Conservation (phyloP, 2,888 invertebrate genomes). For the Trypoxylon attenuatum region DNA sequence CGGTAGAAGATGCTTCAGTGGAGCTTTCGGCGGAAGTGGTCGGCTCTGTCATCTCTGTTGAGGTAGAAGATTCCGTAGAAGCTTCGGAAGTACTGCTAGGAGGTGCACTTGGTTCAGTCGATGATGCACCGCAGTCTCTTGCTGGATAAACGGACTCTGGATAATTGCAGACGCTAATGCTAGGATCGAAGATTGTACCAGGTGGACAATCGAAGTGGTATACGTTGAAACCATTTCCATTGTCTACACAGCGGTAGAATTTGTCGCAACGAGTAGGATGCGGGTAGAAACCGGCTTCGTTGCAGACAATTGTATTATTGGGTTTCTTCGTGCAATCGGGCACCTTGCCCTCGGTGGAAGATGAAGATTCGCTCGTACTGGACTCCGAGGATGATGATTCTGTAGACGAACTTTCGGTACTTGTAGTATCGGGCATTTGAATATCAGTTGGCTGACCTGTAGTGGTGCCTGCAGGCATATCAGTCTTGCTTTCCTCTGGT, state of each 20-base stretch:
- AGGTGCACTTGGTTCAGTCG: slow-evolving; percentile 20
- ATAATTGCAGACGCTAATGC: slow-evolving; percentile 81
- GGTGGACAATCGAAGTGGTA: slow-evolving; percentile 82
- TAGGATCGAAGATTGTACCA: slow-evolving; percentile 84
- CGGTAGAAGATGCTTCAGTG: not conserved
- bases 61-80: slow-evolving; percentile 28
- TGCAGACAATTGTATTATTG: slow-evolving; percentile 72
- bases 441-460: slow-evolving; percentile 1
- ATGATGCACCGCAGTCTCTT: slow-evolving; percentile 56
- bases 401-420: slow-evolving; percentile 7
- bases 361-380: slow-evolving; percentile 21
- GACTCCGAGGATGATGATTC: slow-evolving; percentile 9
- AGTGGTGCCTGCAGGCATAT: not conserved
- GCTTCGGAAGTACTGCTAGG: slow-evolving; percentile 10
- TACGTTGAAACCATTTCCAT: slow-evolving; percentile 80
- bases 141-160: slow-evolving; percentile 80
- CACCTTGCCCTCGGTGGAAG: slow-evolving; percentile 16
- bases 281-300: slow-evolving; percentile 79
- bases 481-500: slow-evolving; percentile 4
- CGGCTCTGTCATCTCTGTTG: slow-evolving; percentile 18
- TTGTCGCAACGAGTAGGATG: slow-evolving; percentile 79
- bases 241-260: slow-evolving; percentile 82
- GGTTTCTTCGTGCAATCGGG: slow-evolving; percentile 37
- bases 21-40: slow-evolving; percentile 12
- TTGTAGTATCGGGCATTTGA: slow-evolving; percentile 22